Percentiles rank a stretch among this genome's conserved stretches.
These are phyloP conservation scores for human DNA, from an alignment of 2,113 vertebrate genomes.

Conservation along the genomic window DNA sequence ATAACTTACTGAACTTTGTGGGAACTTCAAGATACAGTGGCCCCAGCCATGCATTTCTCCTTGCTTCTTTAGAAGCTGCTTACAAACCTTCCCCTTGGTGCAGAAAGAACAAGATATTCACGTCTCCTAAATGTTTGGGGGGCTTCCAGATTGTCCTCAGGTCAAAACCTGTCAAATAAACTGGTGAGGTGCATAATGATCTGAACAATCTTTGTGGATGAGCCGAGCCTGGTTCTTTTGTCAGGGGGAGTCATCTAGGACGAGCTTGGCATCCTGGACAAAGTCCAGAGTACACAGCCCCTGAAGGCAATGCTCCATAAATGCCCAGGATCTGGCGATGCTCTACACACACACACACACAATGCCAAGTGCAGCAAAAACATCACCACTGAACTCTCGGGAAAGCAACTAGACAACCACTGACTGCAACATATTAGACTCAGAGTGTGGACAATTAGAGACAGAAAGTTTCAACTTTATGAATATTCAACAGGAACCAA, in stretches of 20 bases:
- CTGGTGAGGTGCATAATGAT: conserved; percentile 74
- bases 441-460: conserved; percentile 57
- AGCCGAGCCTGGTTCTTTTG: conserved; percentile 80
- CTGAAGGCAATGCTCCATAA: conserved; percentile 77
- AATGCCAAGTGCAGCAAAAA: conserved; percentile 68
- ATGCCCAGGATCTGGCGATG: conserved; percentile 77
- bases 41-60: conserved; percentile 64
- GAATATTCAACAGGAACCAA: conserved; percentile 66
- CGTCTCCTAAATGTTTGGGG: conserved; percentile 28
- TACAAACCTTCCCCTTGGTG: conserved; percentile 25
- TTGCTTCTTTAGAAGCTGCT: conserved; percentile 73
- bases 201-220: conserved; percentile 77
- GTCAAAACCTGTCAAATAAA: conserved; percentile 75
- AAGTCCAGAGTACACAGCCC: conserved; percentile 81
- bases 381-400: not conserved
- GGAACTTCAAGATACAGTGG: conserved; percentile 68
- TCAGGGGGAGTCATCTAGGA: conserved; percentile 78
- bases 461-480: conserved; percentile 62
- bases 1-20: conserved; percentile 78
- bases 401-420: conserved; percentile 27
- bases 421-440: not conserved
- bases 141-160: conserved; percentile 39
- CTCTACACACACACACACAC: conserved; percentile 65
- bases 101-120: conserved; percentile 68
- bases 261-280: conserved; percentile 77